phyloP scores from a whole-genome alignment of 2,888 invertebrate genomes.

The Rhorus exstirpatorius region DNA sequence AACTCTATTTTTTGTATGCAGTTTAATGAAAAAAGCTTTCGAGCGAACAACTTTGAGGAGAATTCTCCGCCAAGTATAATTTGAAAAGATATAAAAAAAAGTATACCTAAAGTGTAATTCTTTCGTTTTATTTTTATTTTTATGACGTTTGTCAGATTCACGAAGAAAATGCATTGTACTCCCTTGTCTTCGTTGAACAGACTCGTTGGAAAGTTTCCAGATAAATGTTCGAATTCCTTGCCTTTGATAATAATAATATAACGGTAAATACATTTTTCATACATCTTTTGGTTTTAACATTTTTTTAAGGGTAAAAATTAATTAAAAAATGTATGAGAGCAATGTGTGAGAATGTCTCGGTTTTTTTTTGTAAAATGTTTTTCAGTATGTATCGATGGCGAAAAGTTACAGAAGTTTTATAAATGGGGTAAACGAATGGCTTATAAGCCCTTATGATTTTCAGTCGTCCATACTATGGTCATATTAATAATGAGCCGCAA shows the following conservation, averaged over 20 bases:
- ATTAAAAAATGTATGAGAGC: background rate
- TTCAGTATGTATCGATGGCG: background rate
- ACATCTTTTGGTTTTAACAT: background rate
- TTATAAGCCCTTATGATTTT: slow-evolving; percentile 10
- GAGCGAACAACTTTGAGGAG: too few species aligned
- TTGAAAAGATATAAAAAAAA: slow-evolving; percentile 52
- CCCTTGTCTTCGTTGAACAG: background rate
- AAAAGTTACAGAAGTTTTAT: background rate
- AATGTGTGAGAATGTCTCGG: background rate
- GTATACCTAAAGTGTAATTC: slow-evolving; percentile 31
- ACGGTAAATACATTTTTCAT: slow-evolving; percentile 27
- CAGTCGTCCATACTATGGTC: background rate
- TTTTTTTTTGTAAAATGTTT: background rate
- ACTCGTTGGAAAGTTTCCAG: slow-evolving; percentile 58
- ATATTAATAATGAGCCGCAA: slow-evolving; percentile 25
- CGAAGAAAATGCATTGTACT: slow-evolving; percentile 7
- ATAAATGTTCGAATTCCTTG: slow-evolving; percentile 7
- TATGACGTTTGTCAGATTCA: slow-evolving; percentile 21
- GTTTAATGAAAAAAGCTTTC: too few species aligned
- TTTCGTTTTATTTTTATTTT: slow-evolving; percentile 38
- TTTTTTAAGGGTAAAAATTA: too few species aligned
- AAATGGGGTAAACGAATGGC: background rate
- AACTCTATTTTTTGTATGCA: too few species aligned
- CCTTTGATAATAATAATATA: slow-evolving; percentile 34
- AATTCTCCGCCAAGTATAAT: too few species aligned